Evolutionary conservation across 2,113 vertebrate species (phyloP), one percentile per base, ranked within the genome.

Genomic region (Paratilapia polleni): DNA sequence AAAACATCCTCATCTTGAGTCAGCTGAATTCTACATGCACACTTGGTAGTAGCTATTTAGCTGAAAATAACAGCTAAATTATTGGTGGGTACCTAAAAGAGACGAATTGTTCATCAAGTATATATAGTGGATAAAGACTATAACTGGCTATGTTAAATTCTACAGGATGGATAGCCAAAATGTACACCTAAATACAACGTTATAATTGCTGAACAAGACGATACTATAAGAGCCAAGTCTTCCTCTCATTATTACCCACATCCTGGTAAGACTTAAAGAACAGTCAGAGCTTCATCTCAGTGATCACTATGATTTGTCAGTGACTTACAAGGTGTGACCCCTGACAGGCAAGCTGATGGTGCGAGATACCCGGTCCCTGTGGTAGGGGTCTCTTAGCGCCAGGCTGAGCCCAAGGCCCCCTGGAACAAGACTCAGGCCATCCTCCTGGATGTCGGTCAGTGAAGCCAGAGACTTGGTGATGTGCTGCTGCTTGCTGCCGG

Each of bases 401-500:
- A 97, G 94, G 84, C 96, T 96, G 10, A 97, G 90, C 0, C 96
- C 86, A 38, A 92, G 74, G 60, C 83, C 86, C 2, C 87, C 96
- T 91, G 47, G 95, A 88, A 9, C 95, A 17, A 91, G 82, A 57
- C 92, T 83, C 56, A 93, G 38, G 56, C 93, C 82, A 0, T 98
- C 97, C 92, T 99, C 98, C 60, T 97, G 97, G 94, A 99, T 99
- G 93, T 99, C 98, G 0, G 98, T 97, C 3, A 99, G 96, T 4
- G 98, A 99, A 5, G 97, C 98, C 94, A 99, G 93, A 28, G 97
- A 98, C 89, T 99, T 99, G 87, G 98, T 98, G 93, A 99, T 97
- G 92, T 97, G 97, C 94, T 97, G 91, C 41, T 62, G 90, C 60
- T 92, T 95, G 85, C 75, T 64, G 76, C 93, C 96, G 36, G 97